These are phyloP conservation scores for Tenrec ecaudatus DNA, from an alignment of 2,113 vertebrate genomes.

Conservation along the genomic window DNA sequence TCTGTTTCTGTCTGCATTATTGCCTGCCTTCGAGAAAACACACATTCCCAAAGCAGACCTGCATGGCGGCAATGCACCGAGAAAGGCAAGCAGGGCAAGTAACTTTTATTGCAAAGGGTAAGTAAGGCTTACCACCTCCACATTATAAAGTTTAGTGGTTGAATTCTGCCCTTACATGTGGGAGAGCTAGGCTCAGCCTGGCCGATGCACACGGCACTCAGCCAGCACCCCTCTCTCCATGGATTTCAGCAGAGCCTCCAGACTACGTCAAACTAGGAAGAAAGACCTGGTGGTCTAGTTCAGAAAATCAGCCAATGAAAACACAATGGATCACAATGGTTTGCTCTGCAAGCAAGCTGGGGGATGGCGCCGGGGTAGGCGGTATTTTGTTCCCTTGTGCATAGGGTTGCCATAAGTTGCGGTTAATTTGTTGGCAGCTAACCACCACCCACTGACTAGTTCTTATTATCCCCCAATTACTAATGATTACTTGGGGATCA, in stretches of 20 bases:
- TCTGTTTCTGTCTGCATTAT: background rate
- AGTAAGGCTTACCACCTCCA: background rate
- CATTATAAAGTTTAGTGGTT: background rate
- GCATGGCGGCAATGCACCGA: background rate
- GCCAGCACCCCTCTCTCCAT: background rate
- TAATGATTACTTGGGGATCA: background rate
- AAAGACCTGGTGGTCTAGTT: background rate
- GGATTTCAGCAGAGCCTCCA: background rate
- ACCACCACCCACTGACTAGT: background rate
- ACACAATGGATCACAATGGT: background rate
- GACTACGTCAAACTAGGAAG: background rate
- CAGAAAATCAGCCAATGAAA: background rate
- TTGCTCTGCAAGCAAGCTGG: background rate
- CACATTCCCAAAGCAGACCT: too few relatives aligned
- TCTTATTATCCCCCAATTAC: background rate
- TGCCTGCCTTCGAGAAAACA: background rate
- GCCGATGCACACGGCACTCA: background rate
- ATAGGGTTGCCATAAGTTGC: background rate
- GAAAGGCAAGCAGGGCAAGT: background rate
- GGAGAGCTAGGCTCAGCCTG: background rate
- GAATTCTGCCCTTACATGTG: background rate
- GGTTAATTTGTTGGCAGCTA: background rate
- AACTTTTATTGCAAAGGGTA: background rate
- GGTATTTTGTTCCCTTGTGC: background rate
- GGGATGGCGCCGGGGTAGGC: background rate